A percentile compares a stretch with the other conserved stretches of the same genome.
Evolutionary conservation across 2,113 vertebrate species (phyloP).

Genomic region (Columbina picui): DNA sequence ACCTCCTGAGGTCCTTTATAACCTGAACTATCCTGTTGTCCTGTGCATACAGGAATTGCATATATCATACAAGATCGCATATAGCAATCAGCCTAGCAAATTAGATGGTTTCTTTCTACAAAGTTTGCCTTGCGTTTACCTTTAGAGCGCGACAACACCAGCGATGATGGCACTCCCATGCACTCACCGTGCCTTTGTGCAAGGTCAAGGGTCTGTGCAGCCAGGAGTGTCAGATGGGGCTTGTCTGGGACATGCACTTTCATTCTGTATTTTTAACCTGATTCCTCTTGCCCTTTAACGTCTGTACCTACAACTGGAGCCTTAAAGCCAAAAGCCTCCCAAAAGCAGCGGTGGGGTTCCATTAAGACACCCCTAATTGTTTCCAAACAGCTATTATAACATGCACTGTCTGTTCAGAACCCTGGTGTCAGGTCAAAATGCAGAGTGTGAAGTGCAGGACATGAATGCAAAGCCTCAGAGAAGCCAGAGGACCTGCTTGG

Average conservation of each 20-base stretch:
- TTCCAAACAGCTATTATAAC: not conserved
- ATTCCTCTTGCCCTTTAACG: not conserved
- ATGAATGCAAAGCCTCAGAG: not conserved
- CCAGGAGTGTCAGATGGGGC: not conserved
- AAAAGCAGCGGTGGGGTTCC: not conserved
- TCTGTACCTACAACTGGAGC: not conserved
- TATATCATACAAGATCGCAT: not conserved
- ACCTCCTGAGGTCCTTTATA: not conserved
- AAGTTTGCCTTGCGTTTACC: not conserved
- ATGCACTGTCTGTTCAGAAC: not conserved
- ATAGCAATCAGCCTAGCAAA: not conserved
- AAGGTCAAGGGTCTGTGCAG: not conserved
- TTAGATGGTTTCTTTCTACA: not conserved
- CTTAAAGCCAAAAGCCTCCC: not conserved
- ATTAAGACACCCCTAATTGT: not conserved
- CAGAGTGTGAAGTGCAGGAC: not conserved
- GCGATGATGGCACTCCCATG: fast-evolving
- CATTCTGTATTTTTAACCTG: slow-evolving; percentile 10
- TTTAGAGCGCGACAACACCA: not conserved
- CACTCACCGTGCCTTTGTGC: not conserved
- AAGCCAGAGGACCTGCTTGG: not conserved
- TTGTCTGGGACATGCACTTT: not conserved
- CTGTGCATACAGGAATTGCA: not conserved
- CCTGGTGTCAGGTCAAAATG: not conserved
- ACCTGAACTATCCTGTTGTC: not conserved